Percentiles rank a stretch among this genome's conserved stretches.
Conservation (phyloP, 1,140 invertebrate genomes). For the Drosophila sproati region DNA sequence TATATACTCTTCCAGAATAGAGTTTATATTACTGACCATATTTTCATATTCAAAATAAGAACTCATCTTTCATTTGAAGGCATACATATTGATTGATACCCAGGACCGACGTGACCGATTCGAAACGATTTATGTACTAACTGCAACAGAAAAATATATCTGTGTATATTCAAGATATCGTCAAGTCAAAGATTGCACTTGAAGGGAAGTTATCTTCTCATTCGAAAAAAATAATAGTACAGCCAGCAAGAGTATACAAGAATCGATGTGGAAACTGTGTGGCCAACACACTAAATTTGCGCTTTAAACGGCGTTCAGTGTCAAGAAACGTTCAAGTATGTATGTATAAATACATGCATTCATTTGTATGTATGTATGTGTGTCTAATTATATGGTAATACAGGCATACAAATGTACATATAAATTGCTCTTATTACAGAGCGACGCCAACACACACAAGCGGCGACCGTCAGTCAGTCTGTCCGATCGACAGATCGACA, state of each 20-base stretch:
- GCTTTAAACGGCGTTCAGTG: constrained; percentile 52
- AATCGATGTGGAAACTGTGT: constrained; percentile 25
- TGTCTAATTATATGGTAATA: constrained; percentile 84
- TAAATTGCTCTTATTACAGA: constrained; percentile 78
- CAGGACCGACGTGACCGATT: too few species aligned
- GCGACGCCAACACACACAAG: constrained; percentile 23
- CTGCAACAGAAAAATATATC: too few species aligned
- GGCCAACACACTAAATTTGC: constrained; percentile 41
- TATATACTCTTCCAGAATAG: too few species aligned
- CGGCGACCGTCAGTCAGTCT: not conserved
- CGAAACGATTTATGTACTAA: too few species aligned
- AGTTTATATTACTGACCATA: too few species aligned
- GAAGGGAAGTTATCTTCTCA: not conserved
- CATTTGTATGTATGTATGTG: constrained; percentile 22
- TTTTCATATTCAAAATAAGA: too few species aligned
- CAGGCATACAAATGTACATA: constrained; percentile 76
- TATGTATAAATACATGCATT: not conserved
- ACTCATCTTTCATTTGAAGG: too few species aligned
- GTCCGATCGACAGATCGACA: constrained; percentile 29
- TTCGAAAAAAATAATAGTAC: constrained; percentile 7
- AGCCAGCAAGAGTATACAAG: not conserved
- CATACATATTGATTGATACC: too few species aligned
- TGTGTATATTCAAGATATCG: too few species aligned
- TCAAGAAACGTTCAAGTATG: constrained; percentile 75
- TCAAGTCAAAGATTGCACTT: too few species aligned